Percentiles rank a stretch among this genome's conserved stretches.
These are phyloP conservation scores for Lochmaea crataegi DNA, from an alignment of 2,888 invertebrate genomes.

Conservation along the genomic window DNA sequence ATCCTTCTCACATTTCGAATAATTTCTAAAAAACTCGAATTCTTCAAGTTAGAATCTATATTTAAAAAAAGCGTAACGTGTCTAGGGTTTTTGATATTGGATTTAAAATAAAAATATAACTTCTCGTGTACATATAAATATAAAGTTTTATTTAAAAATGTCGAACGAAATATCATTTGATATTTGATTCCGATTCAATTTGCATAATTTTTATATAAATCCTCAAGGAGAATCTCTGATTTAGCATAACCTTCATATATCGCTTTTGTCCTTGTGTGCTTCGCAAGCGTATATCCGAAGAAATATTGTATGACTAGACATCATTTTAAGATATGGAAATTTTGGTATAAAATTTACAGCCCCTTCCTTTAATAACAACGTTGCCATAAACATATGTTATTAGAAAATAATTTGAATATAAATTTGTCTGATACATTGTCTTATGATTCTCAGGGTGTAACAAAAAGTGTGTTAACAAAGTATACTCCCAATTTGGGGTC, in stretches of 20 bases:
- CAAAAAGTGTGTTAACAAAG: too few species aligned
- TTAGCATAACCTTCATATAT: too few species aligned
- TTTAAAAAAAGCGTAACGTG: background rate
- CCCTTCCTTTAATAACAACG: conserved; percentile 10
- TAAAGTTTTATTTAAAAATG: background rate
- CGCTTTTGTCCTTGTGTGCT: conserved; percentile 10
- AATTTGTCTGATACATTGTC: background rate
- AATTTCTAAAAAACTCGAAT: too few species aligned
- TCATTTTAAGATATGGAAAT: conserved; percentile 5
- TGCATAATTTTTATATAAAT: conserved; percentile 20
- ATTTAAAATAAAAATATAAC: background rate
- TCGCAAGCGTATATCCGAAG: conserved; percentile 9
- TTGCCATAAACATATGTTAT: conserved; percentile 6
- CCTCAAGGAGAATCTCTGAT: conserved; percentile 3
- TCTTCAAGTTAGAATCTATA: too few species aligned
- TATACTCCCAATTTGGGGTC: too few species aligned
- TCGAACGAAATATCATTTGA: background rate
- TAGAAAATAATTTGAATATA: background rate
- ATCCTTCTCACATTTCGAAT: too few species aligned
- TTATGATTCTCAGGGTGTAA: too few species aligned
- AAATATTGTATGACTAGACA: conserved; percentile 9
- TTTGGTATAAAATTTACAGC: background rate
- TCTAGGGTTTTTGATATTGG: background rate
- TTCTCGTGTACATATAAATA: background rate
- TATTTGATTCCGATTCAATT: background rate